These are phyloP conservation scores for Pseudorhiza aurosa DNA, from an alignment of 30 jellyfish, hydroid and myxozoan species.

Conservation along the genomic window DNA sequence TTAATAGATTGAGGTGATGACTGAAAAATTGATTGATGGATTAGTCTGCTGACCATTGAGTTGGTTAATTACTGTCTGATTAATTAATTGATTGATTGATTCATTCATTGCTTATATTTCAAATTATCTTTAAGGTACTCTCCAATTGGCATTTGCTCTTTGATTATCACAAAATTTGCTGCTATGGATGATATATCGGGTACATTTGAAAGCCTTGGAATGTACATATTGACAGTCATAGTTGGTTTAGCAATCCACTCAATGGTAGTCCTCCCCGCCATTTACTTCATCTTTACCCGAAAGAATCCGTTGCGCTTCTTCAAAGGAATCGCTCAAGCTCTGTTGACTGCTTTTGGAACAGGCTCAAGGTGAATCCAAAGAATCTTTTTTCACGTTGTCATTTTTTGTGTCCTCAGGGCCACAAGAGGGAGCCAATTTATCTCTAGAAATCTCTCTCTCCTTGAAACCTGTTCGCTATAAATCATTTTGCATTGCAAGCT, in stretches of 20 bases:
- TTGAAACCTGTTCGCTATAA: too few species aligned
- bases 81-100: not conserved
- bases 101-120: not conserved
- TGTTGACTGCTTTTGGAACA: slow-evolving; percentile 85
- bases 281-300: slow-evolving; percentile 70
- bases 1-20: not conserved
- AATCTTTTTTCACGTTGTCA: too few species aligned
- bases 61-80: not conserved
- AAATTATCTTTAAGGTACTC: too few species aligned
- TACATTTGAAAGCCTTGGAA: slow-evolving; percentile 88
- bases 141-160: slow-evolving; percentile 94
- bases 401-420: too few species aligned
- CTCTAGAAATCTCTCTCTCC: too few species aligned
- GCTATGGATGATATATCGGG: slow-evolving; percentile 77
- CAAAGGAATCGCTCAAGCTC: slow-evolving; percentile 79
- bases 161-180: slow-evolving; percentile 92
- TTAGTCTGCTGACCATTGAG: not conserved
- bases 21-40: not conserved
- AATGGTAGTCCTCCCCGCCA: slow-evolving; percentile 70
- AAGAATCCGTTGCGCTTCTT: slow-evolving; percentile 77
- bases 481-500: too few species aligned
- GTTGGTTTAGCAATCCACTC: slow-evolving; percentile 90
- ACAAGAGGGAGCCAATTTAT: too few species aligned
- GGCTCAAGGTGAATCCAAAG: slow-evolving; percentile 79
- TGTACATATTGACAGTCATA: slow-evolving; percentile 92